Evolutionary conservation across 2,888 invertebrate species (phyloP).

Genomic region (Callinectes sapidus): DNA sequence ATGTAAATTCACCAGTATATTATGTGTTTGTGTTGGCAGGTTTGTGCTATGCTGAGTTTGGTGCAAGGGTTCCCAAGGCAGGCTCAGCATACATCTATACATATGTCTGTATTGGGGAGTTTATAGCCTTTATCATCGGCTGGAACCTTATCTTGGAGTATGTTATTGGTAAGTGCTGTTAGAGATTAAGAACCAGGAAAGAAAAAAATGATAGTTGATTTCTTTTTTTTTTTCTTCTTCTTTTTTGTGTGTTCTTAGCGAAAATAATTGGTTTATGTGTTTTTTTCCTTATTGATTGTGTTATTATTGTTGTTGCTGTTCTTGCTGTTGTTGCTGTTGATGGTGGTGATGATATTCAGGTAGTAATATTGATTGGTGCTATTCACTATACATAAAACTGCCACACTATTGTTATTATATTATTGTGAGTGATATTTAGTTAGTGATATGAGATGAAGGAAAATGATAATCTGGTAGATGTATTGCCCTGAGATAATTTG

Average conservation of each 20-base stretch:
- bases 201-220: neutral
- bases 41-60: slow-evolving; percentile 93
- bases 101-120: slow-evolving; percentile 94
- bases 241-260: neutral
- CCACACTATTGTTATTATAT: neutral
- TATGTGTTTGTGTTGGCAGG: slow-evolving; percentile 73
- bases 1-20: neutral
- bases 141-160: slow-evolving; percentile 96
- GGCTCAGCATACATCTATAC: slow-evolving; percentile 96
- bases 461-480: neutral
- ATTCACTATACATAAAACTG: too few species aligned
- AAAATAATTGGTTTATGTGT: neutral
- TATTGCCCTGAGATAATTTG: neutral
- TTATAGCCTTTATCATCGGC: slow-evolving; percentile 92
- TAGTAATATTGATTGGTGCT: too few species aligned
- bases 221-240: neutral
- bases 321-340: too few species aligned
- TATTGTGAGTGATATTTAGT: neutral
- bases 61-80: slow-evolving; percentile 90
- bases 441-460: neutral
- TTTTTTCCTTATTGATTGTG: neutral
- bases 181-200: neutral
- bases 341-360: too few species aligned
- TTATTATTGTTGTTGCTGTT: too few species aligned
- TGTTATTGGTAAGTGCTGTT: slow-evolving; percentile 82